Base-by-base conservation (phyloP, 1,140 invertebrate genomes). In the Pseudoatta argentina region DNA sequence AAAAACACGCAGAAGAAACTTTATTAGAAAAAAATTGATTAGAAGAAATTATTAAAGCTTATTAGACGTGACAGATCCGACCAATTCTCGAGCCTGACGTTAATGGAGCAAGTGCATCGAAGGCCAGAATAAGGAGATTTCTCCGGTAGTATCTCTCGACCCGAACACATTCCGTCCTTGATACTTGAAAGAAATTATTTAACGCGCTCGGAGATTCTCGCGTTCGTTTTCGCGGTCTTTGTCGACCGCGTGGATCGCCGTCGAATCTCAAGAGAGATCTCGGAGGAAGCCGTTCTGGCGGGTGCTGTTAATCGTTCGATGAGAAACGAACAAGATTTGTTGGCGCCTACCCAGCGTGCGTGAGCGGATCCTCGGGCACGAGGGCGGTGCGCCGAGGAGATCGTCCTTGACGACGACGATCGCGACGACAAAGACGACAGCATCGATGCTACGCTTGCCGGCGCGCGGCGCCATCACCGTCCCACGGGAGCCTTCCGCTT, bases 401-500 rank as follows among this genome's bases (percentile, higher is more conserved):
- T 90, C 88, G 71, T 91, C 88, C 12, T 91, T 88, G 53, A 75
- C 85, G 0, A 86, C 91, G 83, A 86, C 90, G 71, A 89, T 89
- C 85, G 66, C 79, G 63, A 44, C 86, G 34, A 39, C 34, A 34
- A 34, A 85, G 72, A 75, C 51, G 61, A 88, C 89, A 83, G 73
- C 87, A 57, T 78, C 86, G 85, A 94, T 94, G 94, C 88, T 94
- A 93, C 94, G 95, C 85, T 94, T 93, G 87, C 91, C 92, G 88
- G 93, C 92, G 72, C 94, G 92, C 71, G 91, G 91, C 81, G 91
- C 90, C 78, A 90, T 87, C 76, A 79, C 87, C 88, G 90, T 92
- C 44, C 87, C 91, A 24, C 85, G 90, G 85, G 88, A 91, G 24
- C 88, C 89, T 39, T 91, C 91, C 86, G 89, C 91, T 88, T 92